Base-by-base conservation (phyloP, 2,888 invertebrate genomes). In the Mythimna impura region DNA sequence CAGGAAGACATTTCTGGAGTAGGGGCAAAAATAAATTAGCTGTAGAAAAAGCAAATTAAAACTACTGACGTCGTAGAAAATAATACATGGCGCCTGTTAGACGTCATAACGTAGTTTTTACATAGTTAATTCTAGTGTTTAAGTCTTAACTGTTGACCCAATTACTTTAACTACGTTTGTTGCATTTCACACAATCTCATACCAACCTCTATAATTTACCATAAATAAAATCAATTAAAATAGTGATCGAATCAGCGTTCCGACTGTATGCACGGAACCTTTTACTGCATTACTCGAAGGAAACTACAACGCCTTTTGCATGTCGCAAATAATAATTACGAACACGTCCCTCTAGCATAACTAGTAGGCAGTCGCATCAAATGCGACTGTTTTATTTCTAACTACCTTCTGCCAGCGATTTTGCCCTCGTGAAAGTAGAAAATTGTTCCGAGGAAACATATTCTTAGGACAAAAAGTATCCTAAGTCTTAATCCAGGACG, bases 271-370 rank as follows among this genome's bases (percentile, higher is more conserved):
- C 36, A 63, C 30, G 73, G 66, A 36, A 52, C 63, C 73, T 76
- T 71, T 34, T 20, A 67, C 47, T 60, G 58, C 55, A 76, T 60
- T 64, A 72, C 66, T 30, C n/a, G 55, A 71, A 69, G 82, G 76
- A 81, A 81, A 73, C 66, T 77, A 78, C 65, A 78, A 89, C 90
- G 90, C 90, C 92, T 89, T 90, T 91, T 87, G 84, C 92, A 81
- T 91, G 91, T 91, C 76, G 80, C 86, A 78, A 88, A 82, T 87
- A 86, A 83, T 83, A 86, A 85, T 84, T 80, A 76, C 67, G 22
- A 52, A 34, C 65, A 77, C 64, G 67, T 71, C 14, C 20, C n/a
- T n/a, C 22, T 40, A 47, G 10, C n/a, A 50, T 30, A 69, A 36
- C 52, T 65, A 25, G 50, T 2, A 47, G 50, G 43, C n/a, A n/a